Base-by-base conservation (phyloP, 1,140 invertebrate genomes). In the Drosophila lacteicornis region DNA sequence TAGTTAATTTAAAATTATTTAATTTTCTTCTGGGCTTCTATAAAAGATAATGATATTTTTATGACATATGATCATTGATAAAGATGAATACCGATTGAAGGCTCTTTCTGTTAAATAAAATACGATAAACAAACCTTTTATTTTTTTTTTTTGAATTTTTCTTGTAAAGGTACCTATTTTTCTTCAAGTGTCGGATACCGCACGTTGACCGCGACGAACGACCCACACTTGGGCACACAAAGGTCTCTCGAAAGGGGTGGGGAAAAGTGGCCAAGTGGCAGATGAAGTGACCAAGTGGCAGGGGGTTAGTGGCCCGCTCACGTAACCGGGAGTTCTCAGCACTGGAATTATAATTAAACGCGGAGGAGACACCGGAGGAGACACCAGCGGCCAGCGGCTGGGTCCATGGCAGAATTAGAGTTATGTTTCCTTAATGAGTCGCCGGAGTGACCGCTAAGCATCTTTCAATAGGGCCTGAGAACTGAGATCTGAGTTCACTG, bases 361-460 rank as follows among this genome's bases (percentile, higher is more conserved):
- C 59, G 75, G 85, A 80, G 86, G 84, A 90, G 77, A 90, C 73
- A 78, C 61, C 65, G 65, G 27, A 30, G 27, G 40, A 42, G 40
- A 42, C 40, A 42, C 15, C 40, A 8, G 46, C 74, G 59, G 63
- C 62, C 73, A 55, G 58, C 56, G 60, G 42, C 19, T 56, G 68
- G 56, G 71, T 80, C 81, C 78, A 90, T 75, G 65, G 75, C 71
- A 75, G 70, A 90, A 90, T 91, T 82, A 90, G 85, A 90, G 88
- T 90, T 90, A 90, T 90, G 85, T 90, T 90, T 90, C 85, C 85
- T 82, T 90, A 90, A 90, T 90, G 85, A 90, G 80, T 83, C 50
- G 53, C 40, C 53, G 63, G 70, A 59, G 76, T 79, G 57, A 68
- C 80, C 59, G 80, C 79, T 90, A 90, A 88, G 79, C 85, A 90